phyloP scores from a whole-genome alignment of 2,113 vertebrate genomes.

The Ailuropoda melanoleuca region DNA sequence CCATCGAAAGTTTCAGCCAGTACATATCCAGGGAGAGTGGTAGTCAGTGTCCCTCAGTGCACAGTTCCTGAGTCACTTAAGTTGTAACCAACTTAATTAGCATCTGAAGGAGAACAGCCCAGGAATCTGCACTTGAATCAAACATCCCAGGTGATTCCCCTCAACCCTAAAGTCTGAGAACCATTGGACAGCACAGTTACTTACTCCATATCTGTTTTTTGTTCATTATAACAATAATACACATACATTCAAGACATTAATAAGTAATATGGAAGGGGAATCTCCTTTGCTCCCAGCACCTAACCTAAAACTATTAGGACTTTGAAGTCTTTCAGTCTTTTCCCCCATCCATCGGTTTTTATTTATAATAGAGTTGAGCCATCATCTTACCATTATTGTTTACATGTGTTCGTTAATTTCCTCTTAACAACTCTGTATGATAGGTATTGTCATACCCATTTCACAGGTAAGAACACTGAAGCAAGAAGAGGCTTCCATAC shows the following conservation, averaged over 20 bases:
- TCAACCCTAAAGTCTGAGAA: neutral
- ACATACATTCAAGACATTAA: neutral
- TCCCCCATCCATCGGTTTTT: neutral
- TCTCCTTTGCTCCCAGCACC: neutral
- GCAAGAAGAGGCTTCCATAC: neutral
- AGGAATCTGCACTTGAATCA: neutral
- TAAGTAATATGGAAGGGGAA: neutral
- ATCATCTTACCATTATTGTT: neutral
- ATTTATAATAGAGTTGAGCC: neutral
- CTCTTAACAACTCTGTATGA: neutral
- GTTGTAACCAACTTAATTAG: neutral
- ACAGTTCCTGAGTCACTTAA: neutral
- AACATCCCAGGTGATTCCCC: neutral
- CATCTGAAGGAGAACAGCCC: neutral
- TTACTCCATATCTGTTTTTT: neutral
- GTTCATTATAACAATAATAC: neutral
- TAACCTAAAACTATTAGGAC: neutral
- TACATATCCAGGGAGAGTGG: neutral
- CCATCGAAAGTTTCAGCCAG: neutral
- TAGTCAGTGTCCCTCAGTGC: neutral
- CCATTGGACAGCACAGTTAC: neutral
- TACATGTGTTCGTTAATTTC: neutral
- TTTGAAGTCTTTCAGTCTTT: neutral
- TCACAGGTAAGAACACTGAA: neutral
- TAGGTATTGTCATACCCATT: neutral